Evolutionary conservation across 37 sponge, comb jelly and placozoan species (phyloP).

Genomic region (Petrosia ficiformis): DNA sequence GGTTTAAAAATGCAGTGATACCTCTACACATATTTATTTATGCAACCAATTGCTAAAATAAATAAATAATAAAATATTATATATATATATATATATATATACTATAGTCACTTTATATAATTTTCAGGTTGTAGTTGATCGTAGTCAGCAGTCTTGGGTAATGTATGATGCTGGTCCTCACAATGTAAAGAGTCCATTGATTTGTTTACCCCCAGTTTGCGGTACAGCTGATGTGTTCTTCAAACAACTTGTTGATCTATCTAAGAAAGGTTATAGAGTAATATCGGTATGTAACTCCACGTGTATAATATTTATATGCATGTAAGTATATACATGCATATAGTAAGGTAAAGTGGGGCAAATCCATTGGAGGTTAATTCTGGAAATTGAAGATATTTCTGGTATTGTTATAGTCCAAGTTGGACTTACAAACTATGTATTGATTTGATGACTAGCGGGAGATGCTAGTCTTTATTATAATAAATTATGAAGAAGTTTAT

Average conservation of each 20-base stretch:
- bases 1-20: no score
- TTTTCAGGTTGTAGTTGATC: conserved; percentile 59
- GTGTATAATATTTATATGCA: no score
- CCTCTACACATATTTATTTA: not conserved
- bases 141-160: conserved; percentile 74
- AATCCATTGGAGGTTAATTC: no score
- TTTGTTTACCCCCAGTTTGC: conserved; percentile 89
- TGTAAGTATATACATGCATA: no score
- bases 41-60: not conserved
- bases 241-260: conserved; percentile 70
- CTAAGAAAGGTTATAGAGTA: conserved; percentile 77
- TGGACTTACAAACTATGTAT: not conserved
- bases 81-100: not conserved
- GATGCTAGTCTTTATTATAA: not conserved
- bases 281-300: conserved; percentile 72
- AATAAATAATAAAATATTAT: not conserved
- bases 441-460: no score
- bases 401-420: not conserved
- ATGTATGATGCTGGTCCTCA: conserved; percentile 97
- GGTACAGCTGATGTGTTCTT: conserved; percentile 93
- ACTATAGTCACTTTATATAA: not conserved
- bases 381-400: no score
- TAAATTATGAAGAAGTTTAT: not conserved
- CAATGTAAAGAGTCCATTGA: conserved; percentile 79
- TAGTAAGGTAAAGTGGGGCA: no score